Percentiles rank a stretch among this genome's conserved stretches.
These are phyloP conservation scores for Drosophila burlai DNA, from an alignment of 1,140 invertebrate species.

Conservation along the genomic window DNA sequence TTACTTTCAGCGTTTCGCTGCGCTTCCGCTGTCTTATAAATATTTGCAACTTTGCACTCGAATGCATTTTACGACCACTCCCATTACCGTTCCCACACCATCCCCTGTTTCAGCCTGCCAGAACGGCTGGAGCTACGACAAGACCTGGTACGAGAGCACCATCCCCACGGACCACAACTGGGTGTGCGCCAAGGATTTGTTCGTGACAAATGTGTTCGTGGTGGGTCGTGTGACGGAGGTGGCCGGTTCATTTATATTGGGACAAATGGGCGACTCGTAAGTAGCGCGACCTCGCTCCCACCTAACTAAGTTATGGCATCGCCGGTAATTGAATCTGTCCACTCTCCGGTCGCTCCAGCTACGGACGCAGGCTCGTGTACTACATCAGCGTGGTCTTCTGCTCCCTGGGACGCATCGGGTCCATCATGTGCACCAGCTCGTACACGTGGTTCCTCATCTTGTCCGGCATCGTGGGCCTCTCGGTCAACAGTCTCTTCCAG, in stretches of 20 bases:
- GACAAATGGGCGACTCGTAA: conserved; percentile 87
- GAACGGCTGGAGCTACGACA: conserved; percentile 86
- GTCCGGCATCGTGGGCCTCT: conserved; percentile 85
- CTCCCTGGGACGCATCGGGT: conserved; percentile 83
- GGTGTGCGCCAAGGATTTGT: conserved; percentile 86
- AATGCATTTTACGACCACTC: conserved; percentile 68
- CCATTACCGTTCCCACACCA: conserved; percentile 12
- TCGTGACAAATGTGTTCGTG: conserved; percentile 86
- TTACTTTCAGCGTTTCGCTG: conserved; percentile 33
- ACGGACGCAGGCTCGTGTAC: conserved; percentile 86
- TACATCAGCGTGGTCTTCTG: conserved; percentile 85
- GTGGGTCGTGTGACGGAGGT: conserved; percentile 86
- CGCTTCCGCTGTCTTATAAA: conserved; percentile 49
- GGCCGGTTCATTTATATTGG: conserved; percentile 86
- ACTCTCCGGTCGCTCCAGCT: conserved; percentile 72
- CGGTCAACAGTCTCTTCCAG: conserved; percentile 86
- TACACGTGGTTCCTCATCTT: conserved; percentile 85
- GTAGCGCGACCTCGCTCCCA: conserved; percentile 49
- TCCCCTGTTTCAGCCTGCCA: conserved; percentile 81
- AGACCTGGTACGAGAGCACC: conserved; percentile 86
- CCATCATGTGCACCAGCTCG: conserved; percentile 84
- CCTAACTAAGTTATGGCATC: conserved; percentile 62
- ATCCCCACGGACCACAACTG: conserved; percentile 86
- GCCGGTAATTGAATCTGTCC: conserved; percentile 73
- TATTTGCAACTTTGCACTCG: conserved; percentile 78